These are phyloP conservation scores for Reinhardtius hippoglossoides DNA, from an alignment of 2,113 vertebrate species.

Conservation along the genomic window DNA sequence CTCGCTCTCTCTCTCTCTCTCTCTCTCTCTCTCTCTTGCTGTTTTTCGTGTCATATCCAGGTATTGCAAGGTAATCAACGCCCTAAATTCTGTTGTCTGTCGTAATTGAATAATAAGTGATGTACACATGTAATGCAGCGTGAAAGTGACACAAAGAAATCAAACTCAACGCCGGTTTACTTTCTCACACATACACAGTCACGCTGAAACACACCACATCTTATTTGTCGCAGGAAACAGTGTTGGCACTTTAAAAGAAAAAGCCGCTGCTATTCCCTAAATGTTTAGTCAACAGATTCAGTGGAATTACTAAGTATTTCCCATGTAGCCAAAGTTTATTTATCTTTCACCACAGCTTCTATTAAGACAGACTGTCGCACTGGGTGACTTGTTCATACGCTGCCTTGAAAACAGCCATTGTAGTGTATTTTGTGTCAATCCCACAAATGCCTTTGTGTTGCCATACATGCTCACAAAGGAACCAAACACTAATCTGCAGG, in stretches of 20 bases:
- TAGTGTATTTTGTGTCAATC: not conserved
- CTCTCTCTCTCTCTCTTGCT: constrained; percentile 9
- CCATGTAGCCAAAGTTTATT: not conserved
- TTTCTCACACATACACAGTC: not conserved
- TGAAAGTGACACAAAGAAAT: constrained; percentile 54
- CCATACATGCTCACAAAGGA: no score
- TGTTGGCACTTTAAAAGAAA: not conserved
- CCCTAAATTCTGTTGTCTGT: constrained; percentile 51
- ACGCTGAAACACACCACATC: constrained; percentile 16
- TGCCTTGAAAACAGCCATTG: not conserved
- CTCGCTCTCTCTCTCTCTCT: constrained; percentile 29
- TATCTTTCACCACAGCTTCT: not conserved
- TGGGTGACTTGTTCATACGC: not conserved
- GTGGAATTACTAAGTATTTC: not conserved
- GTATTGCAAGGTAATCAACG: constrained; percentile 63
- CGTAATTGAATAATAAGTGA: constrained; percentile 62
- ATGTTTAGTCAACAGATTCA: not conserved
- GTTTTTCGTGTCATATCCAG: constrained; percentile 60
- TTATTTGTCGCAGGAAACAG: constrained; percentile 8
- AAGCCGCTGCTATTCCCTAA: not conserved
- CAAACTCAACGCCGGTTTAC: constrained; percentile 1
- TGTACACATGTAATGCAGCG: constrained; percentile 37
- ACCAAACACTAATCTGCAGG: not conserved
- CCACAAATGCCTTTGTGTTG: not conserved
- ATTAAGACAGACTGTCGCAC: not conserved